These are phyloP conservation scores for Telmatherina bonti DNA, from an alignment of 2,797 vertebrate genomes.

Conservation along the genomic window DNA sequence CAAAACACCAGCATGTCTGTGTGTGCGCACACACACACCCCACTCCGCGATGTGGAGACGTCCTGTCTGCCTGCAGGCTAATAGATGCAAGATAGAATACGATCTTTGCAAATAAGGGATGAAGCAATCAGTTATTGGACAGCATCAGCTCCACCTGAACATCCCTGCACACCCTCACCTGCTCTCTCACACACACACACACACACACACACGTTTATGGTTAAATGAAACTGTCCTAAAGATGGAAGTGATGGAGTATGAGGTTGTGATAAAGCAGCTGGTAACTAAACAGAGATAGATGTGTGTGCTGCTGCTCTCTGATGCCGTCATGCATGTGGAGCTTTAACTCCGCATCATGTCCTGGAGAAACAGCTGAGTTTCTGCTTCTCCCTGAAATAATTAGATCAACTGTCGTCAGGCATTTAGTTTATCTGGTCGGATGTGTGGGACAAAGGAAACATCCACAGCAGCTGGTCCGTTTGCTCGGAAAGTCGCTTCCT, in stretches of 20 bases:
- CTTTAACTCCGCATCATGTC: background rate
- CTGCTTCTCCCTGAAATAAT: no score
- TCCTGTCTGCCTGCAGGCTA: slow-evolving; percentile 65
- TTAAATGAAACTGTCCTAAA: slow-evolving; percentile 45
- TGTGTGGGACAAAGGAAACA: no score
- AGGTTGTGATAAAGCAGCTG: slow-evolving; percentile 48
- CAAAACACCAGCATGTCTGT: slow-evolving; percentile 33
- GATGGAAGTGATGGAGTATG: slow-evolving; percentile 36
- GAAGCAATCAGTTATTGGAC: slow-evolving; percentile 56
- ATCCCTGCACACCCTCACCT: slow-evolving; percentile 10
- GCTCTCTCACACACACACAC: no score
- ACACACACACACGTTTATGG: background rate
- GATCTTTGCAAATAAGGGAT: slow-evolving; percentile 61
- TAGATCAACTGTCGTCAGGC: no score
- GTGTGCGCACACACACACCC: slow-evolving; percentile 1
- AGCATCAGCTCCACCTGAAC: slow-evolving; percentile 35
- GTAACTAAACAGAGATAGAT: slow-evolving; percentile 48
- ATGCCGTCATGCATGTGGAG: slow-evolving; percentile 34
- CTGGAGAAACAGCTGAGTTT: background rate
- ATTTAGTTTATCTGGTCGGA: no score
- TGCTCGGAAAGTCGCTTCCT: no score
- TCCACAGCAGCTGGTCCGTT: no score
- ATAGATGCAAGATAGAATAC: slow-evolving; percentile 74
- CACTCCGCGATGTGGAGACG: slow-evolving; percentile 40
- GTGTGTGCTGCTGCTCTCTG: slow-evolving; percentile 34